phyloP scores from a whole-genome alignment of 2,797 vertebrate species.

The Scarus forsteni region DNA sequence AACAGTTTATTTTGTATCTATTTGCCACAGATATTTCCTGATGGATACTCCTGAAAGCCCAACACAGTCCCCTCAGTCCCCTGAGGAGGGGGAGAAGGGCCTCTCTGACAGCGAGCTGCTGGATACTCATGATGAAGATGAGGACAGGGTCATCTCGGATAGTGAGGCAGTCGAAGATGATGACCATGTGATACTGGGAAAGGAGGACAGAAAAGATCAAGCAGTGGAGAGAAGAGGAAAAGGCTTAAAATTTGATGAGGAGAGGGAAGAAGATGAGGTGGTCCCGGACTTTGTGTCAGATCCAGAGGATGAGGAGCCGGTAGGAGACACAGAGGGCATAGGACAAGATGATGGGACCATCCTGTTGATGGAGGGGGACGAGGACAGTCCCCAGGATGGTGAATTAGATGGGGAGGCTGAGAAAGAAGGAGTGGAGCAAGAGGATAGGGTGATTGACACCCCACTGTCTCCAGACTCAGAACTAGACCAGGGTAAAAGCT shows the following conservation, averaged over 20 bases:
- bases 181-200: slow-evolving; percentile 77
- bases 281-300: slow-evolving; percentile 77
- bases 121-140: slow-evolving; percentile 82
- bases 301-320: slow-evolving; percentile 82
- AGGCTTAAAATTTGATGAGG: slow-evolving; percentile 75
- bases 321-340: slow-evolving; percentile 54
- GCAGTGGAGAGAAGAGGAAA: slow-evolving; percentile 47
- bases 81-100: slow-evolving; percentile 88
- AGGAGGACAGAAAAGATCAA: slow-evolving; percentile 61
- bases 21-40: slow-evolving; percentile 56
- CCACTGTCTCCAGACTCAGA: slow-evolving; percentile 89
- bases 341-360: slow-evolving; percentile 77
- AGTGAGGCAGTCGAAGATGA: slow-evolving; percentile 89
- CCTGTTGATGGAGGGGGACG: slow-evolving; percentile 70
- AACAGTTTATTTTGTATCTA: neutral
- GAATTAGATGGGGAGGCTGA: slow-evolving; percentile 24
- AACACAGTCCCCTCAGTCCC: slow-evolving; percentile 89
- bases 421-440: slow-evolving; percentile 61
- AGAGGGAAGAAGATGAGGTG: slow-evolving; percentile 83
- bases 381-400: slow-evolving; percentile 41
- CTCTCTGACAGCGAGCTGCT: slow-evolving; percentile 90
- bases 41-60: slow-evolving; percentile 97
- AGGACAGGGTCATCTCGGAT: slow-evolving; percentile 86
- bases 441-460: slow-evolving; percentile 81
- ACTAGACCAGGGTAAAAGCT: slow-evolving; percentile 75